These are phyloP conservation scores for Macrophya alboannulata DNA, from an alignment of 2,888 invertebrate species.

Conservation along the genomic window DNA sequence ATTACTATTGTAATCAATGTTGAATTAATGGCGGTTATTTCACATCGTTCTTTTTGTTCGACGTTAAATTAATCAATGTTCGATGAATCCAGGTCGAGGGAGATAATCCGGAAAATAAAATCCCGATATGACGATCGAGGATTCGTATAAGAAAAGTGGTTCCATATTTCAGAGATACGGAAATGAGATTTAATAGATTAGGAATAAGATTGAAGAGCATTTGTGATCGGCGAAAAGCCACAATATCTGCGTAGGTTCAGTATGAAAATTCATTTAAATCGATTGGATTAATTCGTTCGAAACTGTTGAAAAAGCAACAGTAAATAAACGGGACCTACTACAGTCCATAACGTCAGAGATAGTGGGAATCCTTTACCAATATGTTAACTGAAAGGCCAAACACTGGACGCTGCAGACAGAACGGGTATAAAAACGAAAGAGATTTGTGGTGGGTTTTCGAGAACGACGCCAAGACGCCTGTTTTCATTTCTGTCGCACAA, in stretches of 20 bases:
- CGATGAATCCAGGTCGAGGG: not conserved
- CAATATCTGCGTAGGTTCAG: not conserved
- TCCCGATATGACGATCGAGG: not conserved
- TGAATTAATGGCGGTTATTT: slow-evolving; percentile 9
- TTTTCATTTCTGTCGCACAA: slow-evolving; percentile 29
- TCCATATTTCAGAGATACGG: not conserved
- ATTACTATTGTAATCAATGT: slow-evolving; percentile 10
- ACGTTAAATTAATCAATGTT: not conserved
- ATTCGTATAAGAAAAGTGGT: not conserved
- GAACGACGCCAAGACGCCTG: slow-evolving; percentile 12
- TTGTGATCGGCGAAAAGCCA: not conserved
- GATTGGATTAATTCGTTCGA: not conserved
- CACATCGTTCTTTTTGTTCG: not conserved
- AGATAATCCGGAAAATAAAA: slow-evolving; percentile 41
- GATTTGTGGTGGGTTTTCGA: slow-evolving; percentile 24
- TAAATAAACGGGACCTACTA: not conserved
- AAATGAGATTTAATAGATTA: not conserved
- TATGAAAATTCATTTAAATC: not conserved
- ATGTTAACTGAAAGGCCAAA: slow-evolving; percentile 64
- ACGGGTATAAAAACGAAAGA: slow-evolving; percentile 6
- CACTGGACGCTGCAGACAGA: slow-evolving; percentile 55
- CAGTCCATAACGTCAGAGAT: slow-evolving; percentile 2
- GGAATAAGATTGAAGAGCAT: not conserved
- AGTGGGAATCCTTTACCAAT: slow-evolving; percentile 54
- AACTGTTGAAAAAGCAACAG: not conserved